Percentiles rank a stretch among this genome's conserved stretches.
Conservation (phyloP, 2,888 invertebrate species). For the Vannuccia rotundouncinata region DNA sequence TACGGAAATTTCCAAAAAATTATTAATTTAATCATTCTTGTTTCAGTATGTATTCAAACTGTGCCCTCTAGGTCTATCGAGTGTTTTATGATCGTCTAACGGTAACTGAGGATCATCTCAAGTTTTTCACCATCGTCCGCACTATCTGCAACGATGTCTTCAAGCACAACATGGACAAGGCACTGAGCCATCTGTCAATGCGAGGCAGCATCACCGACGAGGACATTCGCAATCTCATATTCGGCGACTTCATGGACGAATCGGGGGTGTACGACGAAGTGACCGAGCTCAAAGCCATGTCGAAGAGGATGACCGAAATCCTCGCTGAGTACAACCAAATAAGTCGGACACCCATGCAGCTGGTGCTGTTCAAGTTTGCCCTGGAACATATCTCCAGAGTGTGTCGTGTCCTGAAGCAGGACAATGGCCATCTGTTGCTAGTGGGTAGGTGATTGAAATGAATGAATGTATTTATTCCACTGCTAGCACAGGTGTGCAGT, state of each 20-base stretch:
- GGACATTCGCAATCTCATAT: constrained; percentile 74
- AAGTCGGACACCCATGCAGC: constrained; percentile 76
- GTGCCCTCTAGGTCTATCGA: constrained; percentile 54
- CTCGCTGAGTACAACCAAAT: constrained; percentile 74
- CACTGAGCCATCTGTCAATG: constrained; percentile 61
- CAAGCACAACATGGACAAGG: constrained; percentile 55
- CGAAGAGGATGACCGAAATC: constrained; percentile 71
- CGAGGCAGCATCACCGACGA: constrained; percentile 62
- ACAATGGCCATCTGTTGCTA: constrained; percentile 75
- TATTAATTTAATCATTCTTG: too few species aligned
- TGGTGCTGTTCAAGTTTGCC: constrained; percentile 82
- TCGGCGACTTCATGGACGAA: constrained; percentile 78
- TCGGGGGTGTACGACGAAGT: constrained; percentile 73
- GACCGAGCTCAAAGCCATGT: constrained; percentile 68
- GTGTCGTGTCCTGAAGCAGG: constrained; percentile 71
- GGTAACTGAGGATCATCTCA: constrained; percentile 52
- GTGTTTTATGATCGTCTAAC: constrained; percentile 57
- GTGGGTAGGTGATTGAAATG: constrained; percentile 63
- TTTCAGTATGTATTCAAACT: too few species aligned
- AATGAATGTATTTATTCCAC: too few species aligned
- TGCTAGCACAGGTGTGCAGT: too few species aligned
- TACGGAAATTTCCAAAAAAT: too few species aligned
- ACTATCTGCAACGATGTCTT: constrained; percentile 50
- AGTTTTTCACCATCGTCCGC: constrained; percentile 54
- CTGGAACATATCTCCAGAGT: constrained; percentile 83